Base-by-base conservation (phyloP, 1,140 invertebrate genomes). In the Centruroides vittatus region DNA sequence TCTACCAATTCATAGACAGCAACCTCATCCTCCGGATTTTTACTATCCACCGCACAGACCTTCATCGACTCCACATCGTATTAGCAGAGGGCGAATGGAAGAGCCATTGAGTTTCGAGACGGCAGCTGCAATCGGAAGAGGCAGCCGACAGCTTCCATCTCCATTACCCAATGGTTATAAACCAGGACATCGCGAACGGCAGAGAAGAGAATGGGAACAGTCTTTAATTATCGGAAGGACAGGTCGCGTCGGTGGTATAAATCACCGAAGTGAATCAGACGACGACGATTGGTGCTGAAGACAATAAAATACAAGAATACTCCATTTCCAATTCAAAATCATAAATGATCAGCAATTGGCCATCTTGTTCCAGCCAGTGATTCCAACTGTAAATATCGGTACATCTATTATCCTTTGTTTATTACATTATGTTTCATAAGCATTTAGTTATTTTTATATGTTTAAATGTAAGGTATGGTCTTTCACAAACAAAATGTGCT, bases 121-220 rank as follows among this genome's bases (percentile, higher is more conserved):
- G 73, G 89, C 87, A 66, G 81, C 90, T 69, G 86, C 86, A 61
- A 83, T 92, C 75, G 89, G 88, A 23, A 80, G 88, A 67, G 85
- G 85, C 47, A 84, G 83, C 58, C 80, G 87, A 61, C 77, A 87
- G 70, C 78, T 89, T 68, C 86, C 88, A 47, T 88, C 86, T 72
- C 86, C 88, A 62, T 82, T 89, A 66, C 84, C 86, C 58, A 89
- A 89, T 73, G 86, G 86, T 60, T 88, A 84, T 77, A 88, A 88
- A 71, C 86, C 87, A 10, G 66, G 68, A 46, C 66, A 70, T 59
- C 46, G 58, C 49, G 61, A 62, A 50, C 12, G 61, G 57, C 47
- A 58, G 34, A 34, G 55, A 52, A 55, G 56, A 46, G 49, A 56
- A 56, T 57, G 59, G 47, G 52, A 52, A 13, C n/a, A 49, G 13